Base-by-base conservation (phyloP, 2,888 invertebrate genomes). In the Apoderus coryli region DNA sequence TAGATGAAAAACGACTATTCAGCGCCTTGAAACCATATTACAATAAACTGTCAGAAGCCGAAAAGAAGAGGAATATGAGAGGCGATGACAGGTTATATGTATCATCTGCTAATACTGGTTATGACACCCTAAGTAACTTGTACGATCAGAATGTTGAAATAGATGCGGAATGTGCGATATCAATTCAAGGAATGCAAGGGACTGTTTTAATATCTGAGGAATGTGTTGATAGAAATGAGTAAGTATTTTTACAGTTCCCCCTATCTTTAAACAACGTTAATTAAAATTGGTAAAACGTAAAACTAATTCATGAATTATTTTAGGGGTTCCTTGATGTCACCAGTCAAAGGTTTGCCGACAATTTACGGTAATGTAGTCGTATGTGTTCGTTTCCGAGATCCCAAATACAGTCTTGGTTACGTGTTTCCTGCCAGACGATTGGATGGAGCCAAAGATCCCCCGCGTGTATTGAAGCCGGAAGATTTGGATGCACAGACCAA, bases 61-160 rank as follows among this genome's bases (percentile, higher is more conserved):
- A 98, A 63, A 73, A 79, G 71, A 69, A 67, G 40, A 72, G 96
- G 31, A 96, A 98, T 61, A 64, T 78, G 31, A 69, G 77, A 37
- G 95, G 96, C 2, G 75, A 81, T 52, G 90, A 93, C 57, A 67
- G 82, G n/a, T 61, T 96, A 16, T 98, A 95, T 61, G 70, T 96
- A 13, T 70, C 76, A 2, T 61, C 68, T 0, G 65, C 64, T 10
- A 86, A 88, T 59, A 56, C 62, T 3, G 72, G 76, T 22, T 86
- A 75, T 56, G 64, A 67, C 30, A 72, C 73, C 49, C 53, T 92
- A 23, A 65, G 67, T 32, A 74, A 70, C 4, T 60, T 92, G 12
- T 85, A 84, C 57, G 59, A 61, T 24, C 69, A 72, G 32, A 49
- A 59, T 16, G 50, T 64, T 2, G 56, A 56, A 7, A 42, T 60